A percentile compares a stretch with the other conserved stretches of the same genome.
These are phyloP conservation scores for Linepithema humile DNA, from an alignment of 1,140 invertebrate species.

Conservation along the genomic window DNA sequence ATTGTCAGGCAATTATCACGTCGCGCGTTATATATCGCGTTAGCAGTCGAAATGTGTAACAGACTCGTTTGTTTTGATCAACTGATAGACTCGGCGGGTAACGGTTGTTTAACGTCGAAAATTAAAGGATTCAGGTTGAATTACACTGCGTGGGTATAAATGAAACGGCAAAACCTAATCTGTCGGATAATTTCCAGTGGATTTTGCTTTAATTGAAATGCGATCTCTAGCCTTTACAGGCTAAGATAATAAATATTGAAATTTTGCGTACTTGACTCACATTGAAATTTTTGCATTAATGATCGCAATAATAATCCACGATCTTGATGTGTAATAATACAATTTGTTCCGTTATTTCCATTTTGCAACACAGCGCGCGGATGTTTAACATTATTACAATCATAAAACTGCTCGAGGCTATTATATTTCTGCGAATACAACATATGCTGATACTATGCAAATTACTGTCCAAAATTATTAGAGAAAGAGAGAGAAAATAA, in stretches of 20 bases:
- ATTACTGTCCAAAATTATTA: constrained; percentile 38
- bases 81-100: background rate
- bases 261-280: background rate
- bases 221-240: background rate
- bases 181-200: background rate
- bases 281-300: background rate
- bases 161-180: background rate
- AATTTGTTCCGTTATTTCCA: constrained; percentile 5
- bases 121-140: background rate
- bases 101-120: background rate
- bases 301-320: background rate
- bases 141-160: background rate
- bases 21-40: background rate
- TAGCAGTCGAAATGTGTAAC: background rate
- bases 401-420: background rate
- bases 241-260: background rate
- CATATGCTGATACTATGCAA: constrained; percentile 3
- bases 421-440: background rate
- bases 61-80: constrained; percentile 1
- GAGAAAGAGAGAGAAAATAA: too few relatives aligned
- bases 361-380: background rate
- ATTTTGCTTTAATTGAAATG: background rate
- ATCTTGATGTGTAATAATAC: background rate
- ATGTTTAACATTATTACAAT: constrained; percentile 12
- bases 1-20: constrained; percentile 9